These are phyloP conservation scores for Coelopa pilipes DNA, from an alignment of 2,888 invertebrate species.

Conservation along the genomic window DNA sequence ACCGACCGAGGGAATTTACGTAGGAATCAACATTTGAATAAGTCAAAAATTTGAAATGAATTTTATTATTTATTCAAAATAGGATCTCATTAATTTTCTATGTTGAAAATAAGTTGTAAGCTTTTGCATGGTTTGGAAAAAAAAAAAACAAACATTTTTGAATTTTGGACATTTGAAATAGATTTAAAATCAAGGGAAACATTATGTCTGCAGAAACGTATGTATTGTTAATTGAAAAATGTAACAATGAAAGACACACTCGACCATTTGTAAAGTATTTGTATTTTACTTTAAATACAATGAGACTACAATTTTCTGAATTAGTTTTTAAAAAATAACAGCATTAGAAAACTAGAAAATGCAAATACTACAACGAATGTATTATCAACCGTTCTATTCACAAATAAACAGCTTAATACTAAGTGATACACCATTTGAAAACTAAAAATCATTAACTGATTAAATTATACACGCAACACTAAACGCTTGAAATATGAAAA, in stretches of 20 bases:
- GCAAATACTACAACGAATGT: constrained; percentile 27
- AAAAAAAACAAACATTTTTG: background rate
- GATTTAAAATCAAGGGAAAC: background rate
- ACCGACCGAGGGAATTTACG: background rate
- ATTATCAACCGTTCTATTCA: background rate
- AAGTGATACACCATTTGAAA: background rate
- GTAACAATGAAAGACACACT: background rate
- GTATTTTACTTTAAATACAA: too few species aligned
- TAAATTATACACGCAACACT: background rate
- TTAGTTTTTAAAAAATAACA: background rate
- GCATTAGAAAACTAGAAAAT: background rate
- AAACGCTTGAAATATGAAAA: constrained; percentile 20
- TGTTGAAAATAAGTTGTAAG: constrained; percentile 12
- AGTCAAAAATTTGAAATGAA: constrained; percentile 32
- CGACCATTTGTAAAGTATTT: too few species aligned
- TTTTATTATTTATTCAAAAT: constrained; percentile 20
- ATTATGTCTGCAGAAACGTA: background rate
- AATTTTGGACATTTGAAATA: background rate
- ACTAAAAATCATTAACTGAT: constrained; percentile 4
- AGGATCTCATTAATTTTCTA: constrained; percentile 28
- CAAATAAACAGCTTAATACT: background rate
- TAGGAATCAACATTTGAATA: constrained; percentile 20
- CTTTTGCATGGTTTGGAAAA: background rate
- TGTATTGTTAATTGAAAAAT: background rate
- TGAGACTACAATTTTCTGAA: background rate